These are phyloP conservation scores for Noctua janthe DNA, from an alignment of 2,888 invertebrate genomes.

Conservation along the genomic window DNA sequence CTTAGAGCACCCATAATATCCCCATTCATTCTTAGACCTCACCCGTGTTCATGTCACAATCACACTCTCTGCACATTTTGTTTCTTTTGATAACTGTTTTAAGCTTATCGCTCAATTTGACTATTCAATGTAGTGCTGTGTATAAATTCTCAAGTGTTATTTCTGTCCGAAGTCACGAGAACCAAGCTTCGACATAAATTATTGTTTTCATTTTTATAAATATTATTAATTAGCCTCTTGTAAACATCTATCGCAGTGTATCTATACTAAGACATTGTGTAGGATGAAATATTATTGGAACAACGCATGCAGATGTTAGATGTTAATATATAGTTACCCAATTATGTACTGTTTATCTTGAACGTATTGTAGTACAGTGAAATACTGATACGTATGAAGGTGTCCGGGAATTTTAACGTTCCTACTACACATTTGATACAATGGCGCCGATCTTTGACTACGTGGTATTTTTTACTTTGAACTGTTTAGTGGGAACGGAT, in stretches of 20 bases:
- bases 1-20: constrained; percentile 79
- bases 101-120: constrained; percentile 84
- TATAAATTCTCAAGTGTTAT: constrained; percentile 71
- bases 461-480: not conserved
- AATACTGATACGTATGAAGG: constrained; percentile 37
- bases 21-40: constrained; percentile 80
- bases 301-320: constrained; percentile 82
- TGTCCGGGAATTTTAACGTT: constrained; percentile 35
- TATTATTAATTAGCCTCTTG: constrained; percentile 63
- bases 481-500: constrained; percentile 46
- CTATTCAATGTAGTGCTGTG: constrained; percentile 82
- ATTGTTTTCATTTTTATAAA: constrained; percentile 54
- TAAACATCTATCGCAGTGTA: constrained; percentile 65
- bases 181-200: constrained; percentile 71
- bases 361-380: constrained; percentile 35
- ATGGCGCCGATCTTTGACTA: not conserved
- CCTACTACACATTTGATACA: constrained; percentile 40
- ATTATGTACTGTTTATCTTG: constrained; percentile 44
- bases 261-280: constrained; percentile 66
- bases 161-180: constrained; percentile 72
- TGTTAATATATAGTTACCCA: constrained; percentile 71
- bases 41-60: constrained; percentile 79
- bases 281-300: constrained; percentile 65
- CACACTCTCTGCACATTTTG: constrained; percentile 81
- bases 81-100: constrained; percentile 73